Base-by-base conservation (phyloP, 2,113 vertebrate species). In the Eulemur macaco region DNA sequence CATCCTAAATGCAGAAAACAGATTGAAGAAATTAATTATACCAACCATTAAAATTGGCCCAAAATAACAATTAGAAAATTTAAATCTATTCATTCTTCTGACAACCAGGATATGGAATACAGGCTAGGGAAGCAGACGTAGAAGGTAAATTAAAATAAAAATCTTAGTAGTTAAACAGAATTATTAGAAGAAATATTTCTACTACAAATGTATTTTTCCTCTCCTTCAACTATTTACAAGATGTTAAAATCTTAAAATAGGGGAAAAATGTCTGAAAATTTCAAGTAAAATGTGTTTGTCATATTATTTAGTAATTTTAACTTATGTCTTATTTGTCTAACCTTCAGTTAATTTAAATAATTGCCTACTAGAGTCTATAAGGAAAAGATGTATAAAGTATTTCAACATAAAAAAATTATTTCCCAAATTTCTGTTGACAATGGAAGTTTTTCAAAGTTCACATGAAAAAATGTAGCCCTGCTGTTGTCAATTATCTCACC, bases 121-220 rank as follows among this genome's bases (percentile, higher is more conserved):
- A 11, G 18, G 29, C 47, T n/a, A 45, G 9, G 8, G 3, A 83
- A 83, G 52, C 14, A 89, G 71, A 9, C 58, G 91, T 37, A 31
- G 82, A 97, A 64, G 42, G 89, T 88, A 63, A 91, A 21, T 85
- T 60, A 8, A 15, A 69, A 92, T 66, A 39, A 97, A 96, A 96
- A 56, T 12, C 27, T 37, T 81, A 85, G 69, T 95, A 2, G 0
- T 13, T 45, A 64, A 93, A 84, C 45, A 82, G 11, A 94, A 95
- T 90, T 90, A 76, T 58, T 86, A 96, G 8, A 76, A 45, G 69
- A 47, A 80, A 52, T 37, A 81, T 58, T 96, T 88, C 17, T 69
- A 56, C 94, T 97, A 95, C 7, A 96, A 97, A 93, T 96, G 8
- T 27, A 69, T 76, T 89, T 93, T 88, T 90, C 64, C 21, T 87